Evolutionary conservation across 2,797 vertebrate species (phyloP), one percentile per base, ranked within the genome.

Genomic region (Myotis planiceps): DNA sequence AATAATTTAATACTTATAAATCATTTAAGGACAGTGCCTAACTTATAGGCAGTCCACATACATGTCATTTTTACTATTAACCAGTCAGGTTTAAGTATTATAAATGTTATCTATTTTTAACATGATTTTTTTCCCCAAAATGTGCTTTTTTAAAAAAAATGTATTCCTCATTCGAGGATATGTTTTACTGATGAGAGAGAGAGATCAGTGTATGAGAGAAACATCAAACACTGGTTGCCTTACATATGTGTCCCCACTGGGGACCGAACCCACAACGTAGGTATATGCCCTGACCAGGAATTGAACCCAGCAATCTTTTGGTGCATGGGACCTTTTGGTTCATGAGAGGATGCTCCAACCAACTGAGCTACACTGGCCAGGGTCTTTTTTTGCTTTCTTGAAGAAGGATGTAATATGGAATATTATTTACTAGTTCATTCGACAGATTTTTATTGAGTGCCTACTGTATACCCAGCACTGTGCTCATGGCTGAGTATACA

Each of bases 71-170:
- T 79, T 65, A 23, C 81, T 87, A 18, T 60, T 72, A 60, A 5
- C 25, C 7, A 12, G 60, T 68, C 76, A 76, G 45, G 27, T 65
- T 45, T 65, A 74, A 16, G 1, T 78, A 10, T 49, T 91, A 76
- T 51, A 84, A 85, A 49, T 87, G 18, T 74, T 74, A 32, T 32
- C 68, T 81, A 45, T 49, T 85, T 94, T 92, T 85, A 71, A 85
- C 27, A 34, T 32, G 5, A 9, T 29, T 60, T 81, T 78, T 37
- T 12, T 1, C 51, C 12, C 32, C 69, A 19, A 87, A 51, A 66
- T 72, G 3, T 37, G 29, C 19, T 21, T 92, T 32, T 60, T n/a
- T 53, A 42, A 55, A 25, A 58, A 27, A 58, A 63, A 7, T 3
- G 13, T n/a, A 63, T 5, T n/a, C 6, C 14, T 63, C 29, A n/a